phyloP scores from a whole-genome alignment of 35 echinoderm and acorn worm species.

The Eucidaris tribuloides region DNA sequence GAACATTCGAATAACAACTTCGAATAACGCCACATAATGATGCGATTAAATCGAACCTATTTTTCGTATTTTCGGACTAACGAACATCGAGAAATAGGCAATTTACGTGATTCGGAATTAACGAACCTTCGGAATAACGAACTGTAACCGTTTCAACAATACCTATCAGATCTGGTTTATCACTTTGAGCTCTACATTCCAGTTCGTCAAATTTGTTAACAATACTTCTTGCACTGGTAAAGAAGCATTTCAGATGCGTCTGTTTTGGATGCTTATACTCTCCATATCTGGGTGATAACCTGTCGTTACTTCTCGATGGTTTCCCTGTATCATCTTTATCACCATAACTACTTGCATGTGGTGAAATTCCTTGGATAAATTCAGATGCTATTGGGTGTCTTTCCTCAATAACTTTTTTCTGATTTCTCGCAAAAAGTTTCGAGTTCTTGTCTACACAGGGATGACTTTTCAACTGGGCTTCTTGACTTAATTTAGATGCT shows the following conservation, averaged over 20 bases:
- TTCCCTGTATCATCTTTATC: neutral
- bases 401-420: neutral
- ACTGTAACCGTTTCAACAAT: constrained; percentile 42
- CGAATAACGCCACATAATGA: neutral
- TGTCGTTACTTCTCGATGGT: neutral
- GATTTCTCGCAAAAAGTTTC: neutral
- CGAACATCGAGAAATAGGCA: too few relatives aligned
- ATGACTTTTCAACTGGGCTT: constrained; percentile 1
- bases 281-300: neutral
- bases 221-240: constrained; percentile 21
- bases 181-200: neutral
- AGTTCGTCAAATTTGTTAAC: constrained; percentile 29
- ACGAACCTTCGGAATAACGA: too few relatives aligned
- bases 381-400: neutral
- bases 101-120: too few relatives aligned
- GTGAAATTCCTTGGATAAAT: neutral
- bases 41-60: neutral
- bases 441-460: neutral
- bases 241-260: neutral
- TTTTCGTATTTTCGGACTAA: neutral
- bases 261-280: neutral
- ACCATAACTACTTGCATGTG: neutral
- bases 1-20: neutral
- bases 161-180: constrained; percentile 30
- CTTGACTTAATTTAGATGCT: neutral